These are phyloP conservation scores for Beaufortia kweichowensis DNA, from an alignment of 2,113 vertebrate species.

Conservation along the genomic window DNA sequence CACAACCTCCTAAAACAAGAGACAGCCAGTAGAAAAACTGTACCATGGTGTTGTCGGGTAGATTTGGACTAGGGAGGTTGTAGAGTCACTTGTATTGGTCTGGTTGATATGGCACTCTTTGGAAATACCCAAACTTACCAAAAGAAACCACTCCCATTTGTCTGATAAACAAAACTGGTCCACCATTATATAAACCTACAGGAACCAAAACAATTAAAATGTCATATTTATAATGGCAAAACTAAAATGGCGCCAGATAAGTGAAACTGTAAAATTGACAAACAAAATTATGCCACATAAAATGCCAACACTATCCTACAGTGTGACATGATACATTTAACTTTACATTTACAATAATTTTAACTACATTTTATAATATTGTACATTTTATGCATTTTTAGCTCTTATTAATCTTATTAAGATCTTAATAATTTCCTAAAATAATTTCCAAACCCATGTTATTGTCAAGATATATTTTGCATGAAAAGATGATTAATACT, in stretches of 20 bases:
- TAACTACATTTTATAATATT: too few species aligned
- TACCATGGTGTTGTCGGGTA: constrained; percentile 53
- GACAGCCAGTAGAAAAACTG: constrained; percentile 47
- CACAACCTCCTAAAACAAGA: background rate
- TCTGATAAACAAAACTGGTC: background rate
- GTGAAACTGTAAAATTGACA: background rate
- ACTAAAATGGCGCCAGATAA: background rate
- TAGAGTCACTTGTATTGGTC: background rate
- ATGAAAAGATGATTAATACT: too few species aligned
- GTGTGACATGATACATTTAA: background rate
- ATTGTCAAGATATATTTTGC: too few species aligned
- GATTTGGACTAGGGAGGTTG: constrained; percentile 44
- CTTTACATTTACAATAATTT: too few species aligned
- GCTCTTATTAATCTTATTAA: too few species aligned
- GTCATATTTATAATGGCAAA: background rate
- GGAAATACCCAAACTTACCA: constrained; percentile 38
- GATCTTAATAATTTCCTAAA: too few species aligned
- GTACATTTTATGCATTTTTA: too few species aligned
- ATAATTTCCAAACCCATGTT: too few species aligned
- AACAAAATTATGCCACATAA: background rate
- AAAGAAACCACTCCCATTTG: background rate
- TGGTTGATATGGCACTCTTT: background rate
- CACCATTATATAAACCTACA: background rate
- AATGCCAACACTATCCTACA: background rate
- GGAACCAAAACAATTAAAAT: background rate